Percentiles rank a stretch among this genome's conserved stretches.
Evolutionary conservation across 2,888 invertebrate species (phyloP).

Genomic region (Podabrus alpinus): DNA sequence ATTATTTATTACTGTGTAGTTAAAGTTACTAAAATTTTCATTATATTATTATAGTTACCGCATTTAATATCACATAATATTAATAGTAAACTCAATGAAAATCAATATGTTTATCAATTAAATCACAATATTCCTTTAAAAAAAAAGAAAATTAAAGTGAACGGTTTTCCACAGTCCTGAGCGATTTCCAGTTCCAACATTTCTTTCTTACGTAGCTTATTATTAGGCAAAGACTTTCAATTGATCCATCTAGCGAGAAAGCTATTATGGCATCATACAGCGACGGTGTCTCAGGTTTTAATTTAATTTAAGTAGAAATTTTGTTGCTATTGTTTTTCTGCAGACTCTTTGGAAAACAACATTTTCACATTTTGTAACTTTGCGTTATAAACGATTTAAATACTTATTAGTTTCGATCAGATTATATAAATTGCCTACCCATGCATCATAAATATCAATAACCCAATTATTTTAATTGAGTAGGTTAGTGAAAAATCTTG

Average conservation of each 20-base stretch:
- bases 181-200: too few species aligned
- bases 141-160: too few species aligned
- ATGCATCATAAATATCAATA: constrained; percentile 35
- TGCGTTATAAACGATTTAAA: neutral
- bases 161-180: too few species aligned
- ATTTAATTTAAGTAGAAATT: too few species aligned
- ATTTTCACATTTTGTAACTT: too few species aligned
- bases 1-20: neutral
- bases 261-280: too few species aligned
- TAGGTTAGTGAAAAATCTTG: constrained; percentile 21
- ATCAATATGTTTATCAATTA: neutral
- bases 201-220: too few species aligned
- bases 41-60: neutral
- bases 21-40: neutral
- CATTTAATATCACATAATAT: neutral
- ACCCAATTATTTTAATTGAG: constrained; percentile 32
- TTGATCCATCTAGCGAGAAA: too few species aligned
- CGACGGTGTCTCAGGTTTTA: too few species aligned
- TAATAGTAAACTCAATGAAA: neutral
- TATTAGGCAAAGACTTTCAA: too few species aligned
- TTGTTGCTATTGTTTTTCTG: too few species aligned
- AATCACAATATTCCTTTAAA: neutral
- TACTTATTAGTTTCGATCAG: neutral
- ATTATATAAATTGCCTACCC: neutral
- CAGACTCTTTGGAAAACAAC: too few species aligned